Conservation (phyloP, 2,113 vertebrate genomes). For the Terrapene triunguis region DNA sequence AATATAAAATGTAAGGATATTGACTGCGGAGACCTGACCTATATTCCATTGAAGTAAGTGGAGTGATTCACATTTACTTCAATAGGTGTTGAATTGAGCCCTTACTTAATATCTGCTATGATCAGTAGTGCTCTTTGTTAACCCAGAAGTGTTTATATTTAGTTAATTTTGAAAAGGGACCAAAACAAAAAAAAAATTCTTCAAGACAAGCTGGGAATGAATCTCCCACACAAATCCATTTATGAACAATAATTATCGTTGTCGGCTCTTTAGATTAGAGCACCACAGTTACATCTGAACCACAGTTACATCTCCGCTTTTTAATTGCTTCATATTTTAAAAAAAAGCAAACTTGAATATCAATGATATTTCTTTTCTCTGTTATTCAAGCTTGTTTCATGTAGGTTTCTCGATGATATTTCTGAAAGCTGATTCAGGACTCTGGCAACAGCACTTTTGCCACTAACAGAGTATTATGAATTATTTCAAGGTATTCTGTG, state of each 20-base stretch:
- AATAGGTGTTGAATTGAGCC: not conserved
- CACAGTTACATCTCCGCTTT: conserved; percentile 42
- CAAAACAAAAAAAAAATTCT: not conserved
- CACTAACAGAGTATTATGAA: not conserved
- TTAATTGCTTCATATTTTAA: not conserved
- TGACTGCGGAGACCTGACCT: accelerated
- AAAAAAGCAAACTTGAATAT: conserved; percentile 2
- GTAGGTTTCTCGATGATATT: not conserved
- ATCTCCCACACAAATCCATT: conserved; percentile 63
- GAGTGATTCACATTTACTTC: not conserved
- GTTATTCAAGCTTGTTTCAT: not conserved
- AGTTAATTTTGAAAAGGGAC: conserved; percentile 48
- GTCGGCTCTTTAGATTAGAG: conserved; percentile 43
- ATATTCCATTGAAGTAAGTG: not conserved
- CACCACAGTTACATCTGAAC: conserved; percentile 47
- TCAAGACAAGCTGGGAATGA: conserved; percentile 51
- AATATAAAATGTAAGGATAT: not conserved
- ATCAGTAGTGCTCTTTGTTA: conserved; percentile 13
- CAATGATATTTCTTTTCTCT: not conserved
- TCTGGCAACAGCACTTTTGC: not conserved
- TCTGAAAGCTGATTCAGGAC: not conserved
- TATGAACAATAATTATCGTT: conserved; percentile 48
- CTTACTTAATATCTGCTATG: not conserved
- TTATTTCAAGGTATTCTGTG: not conserved
- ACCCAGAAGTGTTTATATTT: not conserved